phyloP scores from a whole-genome alignment of 2,888 invertebrate species.

The Theretra japonica region DNA sequence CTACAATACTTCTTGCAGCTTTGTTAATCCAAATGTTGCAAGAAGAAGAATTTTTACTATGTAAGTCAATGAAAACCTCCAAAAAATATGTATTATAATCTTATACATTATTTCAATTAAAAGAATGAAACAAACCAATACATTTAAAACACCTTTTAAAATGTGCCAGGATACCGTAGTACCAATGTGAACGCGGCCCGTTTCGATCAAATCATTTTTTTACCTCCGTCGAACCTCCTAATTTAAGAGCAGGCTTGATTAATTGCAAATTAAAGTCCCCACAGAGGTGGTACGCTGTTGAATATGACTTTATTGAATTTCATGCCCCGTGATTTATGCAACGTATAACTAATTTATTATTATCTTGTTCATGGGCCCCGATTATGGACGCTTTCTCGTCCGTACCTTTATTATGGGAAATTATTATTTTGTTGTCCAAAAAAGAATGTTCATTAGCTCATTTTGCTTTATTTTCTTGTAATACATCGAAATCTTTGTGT shows the following conservation, averaged over 20 bases:
- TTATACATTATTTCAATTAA: no score
- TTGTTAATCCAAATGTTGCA: no score
- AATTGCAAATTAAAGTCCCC: conserved; percentile 82
- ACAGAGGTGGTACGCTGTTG: conserved; percentile 71
- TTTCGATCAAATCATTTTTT: conserved; percentile 60
- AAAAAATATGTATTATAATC: no score
- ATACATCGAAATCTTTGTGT: not conserved
- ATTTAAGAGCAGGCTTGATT: conserved; percentile 76
- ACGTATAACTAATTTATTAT: conserved; percentile 76
- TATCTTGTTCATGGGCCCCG: conserved; percentile 48
- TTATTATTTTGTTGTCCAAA: conserved; percentile 33
- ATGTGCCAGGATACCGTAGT: not conserved
- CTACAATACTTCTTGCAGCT: no score
- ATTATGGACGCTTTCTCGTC: conserved; percentile 53
- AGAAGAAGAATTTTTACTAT: no score
- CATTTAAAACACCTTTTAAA: no score
- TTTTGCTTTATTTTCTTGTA: conserved; percentile 17
- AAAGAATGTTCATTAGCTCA: conserved; percentile 19
- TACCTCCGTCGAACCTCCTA: conserved; percentile 72
- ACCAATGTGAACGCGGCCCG: conserved; percentile 11
- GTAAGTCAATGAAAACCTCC: no score
- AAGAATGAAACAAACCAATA: no score
- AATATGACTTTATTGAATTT: conserved; percentile 84
- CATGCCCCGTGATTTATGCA: conserved; percentile 77
- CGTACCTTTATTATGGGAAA: conserved; percentile 39